A percentile compares a stretch with the other conserved stretches of the same genome.
phyloP scores from a whole-genome alignment of 2,113 vertebrate species.

The Laterallus jamaicensis region DNA sequence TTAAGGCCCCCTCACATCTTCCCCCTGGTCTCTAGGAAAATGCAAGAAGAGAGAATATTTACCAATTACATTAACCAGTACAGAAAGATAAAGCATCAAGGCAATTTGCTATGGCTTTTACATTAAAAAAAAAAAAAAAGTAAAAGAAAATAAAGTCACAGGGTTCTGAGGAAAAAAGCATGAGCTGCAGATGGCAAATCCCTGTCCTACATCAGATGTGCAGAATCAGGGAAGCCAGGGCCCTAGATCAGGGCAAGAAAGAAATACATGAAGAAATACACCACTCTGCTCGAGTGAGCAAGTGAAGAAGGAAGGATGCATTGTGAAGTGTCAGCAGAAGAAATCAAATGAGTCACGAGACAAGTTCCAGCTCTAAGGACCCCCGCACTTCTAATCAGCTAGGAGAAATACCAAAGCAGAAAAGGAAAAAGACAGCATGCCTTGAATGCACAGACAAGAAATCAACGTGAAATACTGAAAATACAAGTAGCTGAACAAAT shows the following conservation, averaged over 20 bases:
- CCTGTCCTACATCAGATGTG: neutral
- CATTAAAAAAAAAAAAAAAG: neutral
- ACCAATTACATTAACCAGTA: neutral
- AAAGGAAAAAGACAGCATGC: neutral
- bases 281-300: neutral
- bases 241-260: neutral
- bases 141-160: neutral
- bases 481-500: neutral
- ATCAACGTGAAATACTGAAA: slow-evolving; percentile 8
- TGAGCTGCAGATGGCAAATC: neutral
- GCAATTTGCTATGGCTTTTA: neutral
- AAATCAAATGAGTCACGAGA: slow-evolving; percentile 64
- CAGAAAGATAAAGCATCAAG: neutral
- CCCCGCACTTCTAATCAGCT: neutral
- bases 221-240: neutral
- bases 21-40: neutral
- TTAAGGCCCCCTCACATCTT: neutral
- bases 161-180: neutral
- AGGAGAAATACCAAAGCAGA: slow-evolving; percentile 28
- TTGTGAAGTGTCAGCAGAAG: slow-evolving; percentile 25
- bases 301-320: slow-evolving; percentile 18
- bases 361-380: slow-evolving; percentile 39
- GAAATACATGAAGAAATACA: slow-evolving; percentile 35
- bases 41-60: neutral
- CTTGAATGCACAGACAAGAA: slow-evolving; percentile 5